A percentile compares a stretch with the other conserved stretches of the same genome.
These are phyloP conservation scores for Chaetura pelagica DNA, from an alignment of 2,113 vertebrate genomes.

Conservation along the genomic window DNA sequence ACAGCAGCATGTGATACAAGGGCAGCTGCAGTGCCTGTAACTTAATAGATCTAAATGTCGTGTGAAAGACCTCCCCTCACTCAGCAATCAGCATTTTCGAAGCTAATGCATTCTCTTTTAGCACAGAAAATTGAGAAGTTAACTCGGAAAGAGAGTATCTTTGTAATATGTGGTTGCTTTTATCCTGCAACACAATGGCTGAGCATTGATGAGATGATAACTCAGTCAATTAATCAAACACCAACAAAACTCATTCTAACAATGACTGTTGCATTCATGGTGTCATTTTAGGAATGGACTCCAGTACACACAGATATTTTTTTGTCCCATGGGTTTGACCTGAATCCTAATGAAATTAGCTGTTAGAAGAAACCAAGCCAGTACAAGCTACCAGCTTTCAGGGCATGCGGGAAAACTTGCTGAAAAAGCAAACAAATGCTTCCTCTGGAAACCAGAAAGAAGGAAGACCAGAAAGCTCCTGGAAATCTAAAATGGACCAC, in stretches of 20 bases:
- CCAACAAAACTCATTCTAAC: conserved; percentile 42
- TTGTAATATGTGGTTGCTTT: background rate
- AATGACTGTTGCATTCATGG: background rate
- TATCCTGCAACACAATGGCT: conserved; percentile 4
- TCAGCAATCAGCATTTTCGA: background rate
- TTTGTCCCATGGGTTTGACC: background rate
- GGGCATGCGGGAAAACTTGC: background rate
- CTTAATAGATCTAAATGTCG: background rate
- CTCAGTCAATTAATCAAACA: conserved; percentile 28
- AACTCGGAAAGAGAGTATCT: background rate
- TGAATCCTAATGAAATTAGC: conserved; percentile 10
- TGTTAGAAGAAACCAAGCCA: background rate
- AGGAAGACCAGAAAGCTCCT: background rate
- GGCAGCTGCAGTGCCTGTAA: background rate
- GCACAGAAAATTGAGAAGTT: background rate
- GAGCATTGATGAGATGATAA: conserved; percentile 4
- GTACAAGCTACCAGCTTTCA: background rate
- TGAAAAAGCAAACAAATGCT: background rate
- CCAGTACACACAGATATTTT: background rate
- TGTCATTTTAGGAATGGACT: conserved; percentile 25
- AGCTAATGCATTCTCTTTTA: background rate
- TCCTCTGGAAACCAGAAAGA: background rate
- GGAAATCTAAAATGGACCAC: background rate
- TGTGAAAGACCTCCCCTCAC: background rate
- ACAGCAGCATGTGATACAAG: background rate